Evolutionary conservation across 2,797 vertebrate genomes (phyloP).

Genomic region (Lepus townsendii): DNA sequence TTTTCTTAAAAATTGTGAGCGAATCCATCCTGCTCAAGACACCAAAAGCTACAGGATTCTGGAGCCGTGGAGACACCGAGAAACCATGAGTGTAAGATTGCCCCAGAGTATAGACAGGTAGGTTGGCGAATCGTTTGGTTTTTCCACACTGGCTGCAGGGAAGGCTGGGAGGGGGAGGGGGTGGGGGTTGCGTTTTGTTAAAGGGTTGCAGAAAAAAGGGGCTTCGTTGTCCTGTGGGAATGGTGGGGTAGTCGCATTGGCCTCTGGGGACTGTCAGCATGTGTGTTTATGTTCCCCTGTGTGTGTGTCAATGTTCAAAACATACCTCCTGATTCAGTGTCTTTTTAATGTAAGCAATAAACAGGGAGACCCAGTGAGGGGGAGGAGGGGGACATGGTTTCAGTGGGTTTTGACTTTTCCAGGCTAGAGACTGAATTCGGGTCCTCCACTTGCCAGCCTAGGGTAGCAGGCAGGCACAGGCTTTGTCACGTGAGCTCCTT

Average conservation of each 20-base stretch:
- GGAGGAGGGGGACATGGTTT: background rate
- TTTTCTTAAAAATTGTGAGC: constrained; percentile 59
- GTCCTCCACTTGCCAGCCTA: constrained; percentile 19
- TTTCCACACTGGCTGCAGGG: constrained; percentile 24
- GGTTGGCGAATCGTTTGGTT: constrained; percentile 56
- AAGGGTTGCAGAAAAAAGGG: constrained; percentile 17
- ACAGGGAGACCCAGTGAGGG: background rate
- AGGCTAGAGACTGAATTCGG: constrained; percentile 33
- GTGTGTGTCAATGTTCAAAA: constrained; percentile 58
- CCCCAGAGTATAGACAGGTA: constrained; percentile 88
- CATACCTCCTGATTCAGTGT: constrained; percentile 18
- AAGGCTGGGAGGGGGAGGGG: background rate
- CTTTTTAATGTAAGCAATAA: constrained; percentile 12
- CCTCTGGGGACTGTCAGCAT: background rate
- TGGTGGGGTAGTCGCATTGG: background rate
- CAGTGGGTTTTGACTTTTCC: constrained; percentile 54
- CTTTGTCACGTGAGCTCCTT: constrained; percentile 17
- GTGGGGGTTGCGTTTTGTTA: constrained; percentile 9
- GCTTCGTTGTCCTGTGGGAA: constrained; percentile 27
- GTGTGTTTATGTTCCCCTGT: constrained; percentile 33
- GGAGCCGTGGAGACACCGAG: constrained; percentile 64
- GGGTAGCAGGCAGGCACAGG: background rate
- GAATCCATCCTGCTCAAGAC: constrained; percentile 53
- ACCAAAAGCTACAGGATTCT: constrained; percentile 67
- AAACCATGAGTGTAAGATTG: constrained; percentile 88